Evolutionary conservation across 2,797 vertebrate species (phyloP).

Genomic region (Varecia variegata): DNA sequence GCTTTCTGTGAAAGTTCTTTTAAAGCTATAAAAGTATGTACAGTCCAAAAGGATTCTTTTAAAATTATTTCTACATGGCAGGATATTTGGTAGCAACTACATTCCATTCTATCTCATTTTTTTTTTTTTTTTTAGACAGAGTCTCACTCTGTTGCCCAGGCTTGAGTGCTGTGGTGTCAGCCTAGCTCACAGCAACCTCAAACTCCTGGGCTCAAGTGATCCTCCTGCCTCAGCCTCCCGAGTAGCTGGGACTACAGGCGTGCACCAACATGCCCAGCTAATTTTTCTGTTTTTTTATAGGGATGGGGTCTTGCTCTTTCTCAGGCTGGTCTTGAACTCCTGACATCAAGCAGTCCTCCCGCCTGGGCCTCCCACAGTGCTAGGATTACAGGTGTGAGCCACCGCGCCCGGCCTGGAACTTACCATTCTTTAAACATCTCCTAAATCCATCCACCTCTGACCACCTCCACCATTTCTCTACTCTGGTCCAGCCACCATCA

Average conservation of each 20-base stretch:
- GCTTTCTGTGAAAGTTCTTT: neutral
- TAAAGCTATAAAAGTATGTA: neutral
- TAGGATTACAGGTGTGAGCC: neutral
- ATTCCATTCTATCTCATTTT: neutral
- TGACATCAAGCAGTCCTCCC: neutral
- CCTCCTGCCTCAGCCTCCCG: neutral
- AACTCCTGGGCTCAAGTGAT: neutral
- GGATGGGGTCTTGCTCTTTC: neutral
- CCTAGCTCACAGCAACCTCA: neutral
- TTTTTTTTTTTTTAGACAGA: neutral
- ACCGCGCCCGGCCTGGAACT: neutral
- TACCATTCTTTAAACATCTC: neutral
- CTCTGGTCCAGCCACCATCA: neutral
- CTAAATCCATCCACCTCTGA: neutral
- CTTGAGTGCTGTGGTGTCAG: neutral
- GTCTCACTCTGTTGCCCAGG: neutral
- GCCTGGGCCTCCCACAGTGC: neutral
- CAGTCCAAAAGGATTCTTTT: neutral
- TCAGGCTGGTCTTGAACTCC: neutral
- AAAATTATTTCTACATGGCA: neutral
- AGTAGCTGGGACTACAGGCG: neutral
- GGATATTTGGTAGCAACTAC: neutral
- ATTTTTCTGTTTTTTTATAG: neutral
- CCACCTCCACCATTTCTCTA: neutral
- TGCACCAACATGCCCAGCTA: neutral